Percentiles rank a stretch among this genome's conserved stretches.
Conservation (phyloP, 2,113 vertebrate species). For the Gopherus flavomarginatus region DNA sequence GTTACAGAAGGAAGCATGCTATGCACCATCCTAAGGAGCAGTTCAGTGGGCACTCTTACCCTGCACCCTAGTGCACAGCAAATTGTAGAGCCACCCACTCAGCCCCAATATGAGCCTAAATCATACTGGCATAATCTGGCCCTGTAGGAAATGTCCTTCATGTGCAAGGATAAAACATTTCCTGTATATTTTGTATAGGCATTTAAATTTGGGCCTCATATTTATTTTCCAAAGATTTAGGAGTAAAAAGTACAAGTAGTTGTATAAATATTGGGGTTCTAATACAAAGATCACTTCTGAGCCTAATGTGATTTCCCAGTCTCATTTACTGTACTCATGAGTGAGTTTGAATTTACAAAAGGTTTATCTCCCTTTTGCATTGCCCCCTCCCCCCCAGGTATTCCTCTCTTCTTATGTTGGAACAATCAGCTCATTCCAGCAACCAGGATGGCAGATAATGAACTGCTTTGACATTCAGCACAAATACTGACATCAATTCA, state of each 20-base stretch:
- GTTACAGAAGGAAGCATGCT: not conserved
- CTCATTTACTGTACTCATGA: not conserved
- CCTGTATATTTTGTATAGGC: not conserved
- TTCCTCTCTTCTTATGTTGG: not conserved
- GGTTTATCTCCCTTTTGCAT: not conserved
- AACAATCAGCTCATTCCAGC: not conserved
- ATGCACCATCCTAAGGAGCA: not conserved
- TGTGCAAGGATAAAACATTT: not conserved
- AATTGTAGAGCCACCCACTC: not conserved
- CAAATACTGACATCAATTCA: not conserved
- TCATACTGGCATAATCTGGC: not conserved
- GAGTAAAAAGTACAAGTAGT: not conserved
- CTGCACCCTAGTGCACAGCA: rapidly evolving
- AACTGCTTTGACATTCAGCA: not conserved
- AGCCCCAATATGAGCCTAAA: not conserved
- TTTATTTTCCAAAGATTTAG: not conserved
- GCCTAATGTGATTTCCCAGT: not conserved
- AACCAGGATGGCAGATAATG: constrained; percentile 10
- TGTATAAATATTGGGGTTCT: constrained; percentile 11
- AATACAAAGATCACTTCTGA: not conserved
- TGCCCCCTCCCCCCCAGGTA: not conserved
- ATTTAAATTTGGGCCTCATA: not conserved
- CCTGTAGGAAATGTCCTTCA: not conserved
- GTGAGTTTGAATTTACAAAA: not conserved
- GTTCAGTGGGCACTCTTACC: not conserved